Evolutionary conservation across 2,113 vertebrate species (phyloP).

Genomic region (Heloderma charlesbogerti): DNA sequence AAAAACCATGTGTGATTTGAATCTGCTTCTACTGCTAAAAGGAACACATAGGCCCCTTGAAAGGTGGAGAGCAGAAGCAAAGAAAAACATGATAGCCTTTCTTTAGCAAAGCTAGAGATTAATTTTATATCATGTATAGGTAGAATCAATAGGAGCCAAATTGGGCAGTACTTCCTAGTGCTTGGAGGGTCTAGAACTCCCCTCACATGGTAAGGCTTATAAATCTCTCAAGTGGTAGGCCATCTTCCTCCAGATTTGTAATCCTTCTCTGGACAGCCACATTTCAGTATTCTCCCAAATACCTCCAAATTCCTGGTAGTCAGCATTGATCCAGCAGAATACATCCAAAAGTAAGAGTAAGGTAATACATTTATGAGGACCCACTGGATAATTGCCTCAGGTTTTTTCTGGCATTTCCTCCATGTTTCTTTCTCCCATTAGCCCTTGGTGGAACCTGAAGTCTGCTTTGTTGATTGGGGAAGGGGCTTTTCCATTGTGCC

Average conservation of each 20-base stretch:
- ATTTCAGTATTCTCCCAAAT: neutral
- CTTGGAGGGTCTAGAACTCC: neutral
- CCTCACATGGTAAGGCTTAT: too few relatives aligned
- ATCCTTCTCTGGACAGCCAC: neutral
- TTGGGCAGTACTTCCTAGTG: neutral
- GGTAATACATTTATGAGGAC: neutral
- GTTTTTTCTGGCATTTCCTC: neutral
- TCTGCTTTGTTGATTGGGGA: neutral
- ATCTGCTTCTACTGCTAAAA: too few relatives aligned
- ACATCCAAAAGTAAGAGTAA: neutral
- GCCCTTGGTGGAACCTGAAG: neutral
- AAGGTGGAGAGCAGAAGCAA: too few relatives aligned
- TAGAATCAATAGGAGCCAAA: neutral
- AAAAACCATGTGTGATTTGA: too few relatives aligned
- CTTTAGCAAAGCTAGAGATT: too few relatives aligned
- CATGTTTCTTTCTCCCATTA: neutral
- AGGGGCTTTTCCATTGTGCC: neutral
- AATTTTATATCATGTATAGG: neutral
- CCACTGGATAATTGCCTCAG: too few relatives aligned
- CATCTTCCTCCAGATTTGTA: neutral
- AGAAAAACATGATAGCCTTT: too few relatives aligned
- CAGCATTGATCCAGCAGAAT: neutral
- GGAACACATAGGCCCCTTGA: too few relatives aligned
- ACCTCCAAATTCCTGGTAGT: neutral
- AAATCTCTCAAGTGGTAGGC: neutral